Conservation (phyloP, 2,113 vertebrate genomes). For the Myotis lucifugus region DNA sequence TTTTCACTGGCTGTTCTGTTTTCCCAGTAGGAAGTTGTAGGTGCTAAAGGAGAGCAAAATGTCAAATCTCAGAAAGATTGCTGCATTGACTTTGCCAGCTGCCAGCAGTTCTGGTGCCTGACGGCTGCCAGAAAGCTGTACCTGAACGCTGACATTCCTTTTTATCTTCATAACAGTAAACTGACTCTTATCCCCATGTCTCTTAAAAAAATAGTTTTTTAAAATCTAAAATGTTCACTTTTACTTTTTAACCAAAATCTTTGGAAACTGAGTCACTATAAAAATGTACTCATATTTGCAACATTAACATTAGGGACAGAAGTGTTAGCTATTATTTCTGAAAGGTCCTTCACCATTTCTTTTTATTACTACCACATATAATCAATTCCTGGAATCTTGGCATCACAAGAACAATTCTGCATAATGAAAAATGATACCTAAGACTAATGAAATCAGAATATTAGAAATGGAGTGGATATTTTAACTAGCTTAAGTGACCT, state of each 20-base stretch:
- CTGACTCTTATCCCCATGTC: neutral
- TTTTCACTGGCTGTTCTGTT: neutral
- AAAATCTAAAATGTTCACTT: conserved; percentile 23
- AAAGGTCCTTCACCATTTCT: conserved; percentile 66
- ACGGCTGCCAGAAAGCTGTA: neutral
- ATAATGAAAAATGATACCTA: neutral
- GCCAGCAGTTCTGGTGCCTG: neutral
- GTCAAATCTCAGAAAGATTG: conserved; percentile 16
- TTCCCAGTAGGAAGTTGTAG: neutral
- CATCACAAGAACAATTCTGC: neutral
- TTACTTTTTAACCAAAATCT: conserved; percentile 30
- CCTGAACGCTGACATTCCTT: neutral
- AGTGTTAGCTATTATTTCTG: conserved; percentile 76
- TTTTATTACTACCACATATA: conserved; percentile 66
- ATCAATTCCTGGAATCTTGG: conserved; percentile 73
- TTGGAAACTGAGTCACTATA: neutral
- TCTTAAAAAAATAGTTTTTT: neutral
- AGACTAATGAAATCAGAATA: neutral
- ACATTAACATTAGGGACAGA: conserved; percentile 69
- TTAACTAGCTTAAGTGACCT: neutral
- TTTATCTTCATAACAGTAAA: neutral
- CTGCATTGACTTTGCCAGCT: neutral
- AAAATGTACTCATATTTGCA: conserved; percentile 73
- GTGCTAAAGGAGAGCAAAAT: neutral
- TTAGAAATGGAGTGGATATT: neutral